Percentiles rank a stretch among this genome's conserved stretches.
Evolutionary conservation across 2,797 vertebrate genomes (phyloP).

Genomic region (Chanos chanos): DNA sequence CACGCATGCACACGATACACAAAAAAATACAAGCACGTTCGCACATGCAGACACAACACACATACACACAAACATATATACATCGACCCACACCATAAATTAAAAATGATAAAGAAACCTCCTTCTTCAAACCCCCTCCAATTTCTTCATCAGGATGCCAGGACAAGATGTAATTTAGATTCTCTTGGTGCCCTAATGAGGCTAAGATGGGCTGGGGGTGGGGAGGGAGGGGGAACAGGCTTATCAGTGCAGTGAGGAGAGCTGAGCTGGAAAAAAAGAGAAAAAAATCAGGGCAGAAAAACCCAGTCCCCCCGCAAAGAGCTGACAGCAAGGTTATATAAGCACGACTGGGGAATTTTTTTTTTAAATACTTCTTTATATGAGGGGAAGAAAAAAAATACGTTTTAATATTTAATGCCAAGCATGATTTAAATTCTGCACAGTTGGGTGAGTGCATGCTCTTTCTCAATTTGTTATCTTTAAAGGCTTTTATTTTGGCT

Average conservation of each 20-base stretch:
- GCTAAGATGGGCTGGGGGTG: not conserved
- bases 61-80: not conserved
- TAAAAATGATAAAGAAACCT: constrained; percentile 31
- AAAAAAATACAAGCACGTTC: not conserved
- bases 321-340: constrained; percentile 35
- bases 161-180: constrained; percentile 42
- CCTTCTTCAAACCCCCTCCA: constrained; percentile 18
- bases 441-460: not conserved
- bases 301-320: constrained; percentile 26
- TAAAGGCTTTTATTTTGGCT: not conserved
- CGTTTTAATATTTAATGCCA: constrained; percentile 30
- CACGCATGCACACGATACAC: not conserved
- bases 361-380: constrained; percentile 21
- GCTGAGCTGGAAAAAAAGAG: constrained; percentile 26
- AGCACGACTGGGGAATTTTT: constrained; percentile 29
- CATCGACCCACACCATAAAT: constrained; percentile 19
- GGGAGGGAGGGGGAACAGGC: not conserved
- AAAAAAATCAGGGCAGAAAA: constrained; percentile 2
- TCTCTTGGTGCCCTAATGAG: constrained; percentile 36
- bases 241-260: constrained; percentile 31
- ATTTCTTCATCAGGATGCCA: constrained; percentile 38
- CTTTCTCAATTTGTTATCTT: not conserved
- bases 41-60: not conserved
- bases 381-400: not conserved
- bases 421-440: constrained; percentile 15